Evolutionary conservation across 2,888 invertebrate genomes (phyloP), one percentile per base, ranked within the genome.

Genomic region (Drosophila neonasuta): DNA sequence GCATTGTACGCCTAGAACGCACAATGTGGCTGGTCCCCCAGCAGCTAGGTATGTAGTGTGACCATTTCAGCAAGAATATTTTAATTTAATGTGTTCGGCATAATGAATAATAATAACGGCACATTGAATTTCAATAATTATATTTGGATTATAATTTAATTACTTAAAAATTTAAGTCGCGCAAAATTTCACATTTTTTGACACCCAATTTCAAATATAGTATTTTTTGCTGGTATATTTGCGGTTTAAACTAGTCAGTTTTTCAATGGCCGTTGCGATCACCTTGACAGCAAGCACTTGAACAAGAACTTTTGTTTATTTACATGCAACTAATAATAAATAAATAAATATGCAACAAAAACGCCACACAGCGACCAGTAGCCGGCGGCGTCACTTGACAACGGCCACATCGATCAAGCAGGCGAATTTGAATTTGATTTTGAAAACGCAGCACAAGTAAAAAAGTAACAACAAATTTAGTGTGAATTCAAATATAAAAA

Each of bases 1-100:
- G 30, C 17, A 49, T 8, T 41, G 3, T 41, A 15, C 15, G 5
- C n/a, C 32, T 10, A 30, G 2, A 13, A 50, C 50, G 36, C 56
- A 71, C 24, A 24, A 24, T 24, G 15, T 5, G n/a, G 32, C 50
- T 9, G 50, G 65, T 29, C 58, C 58, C 41, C 50, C 49, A 71
- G 11, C 51, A 29, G 49, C 32, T 44, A 57, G 9, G 30, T 13
- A 24, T 2, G 15, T 11, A 41, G 15, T 15, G 39, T 15, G 39
- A 41, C 39, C 39, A 2, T 41, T 41, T 11, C 11, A 13, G 13
- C n/a, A 41, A 13, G 15, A 0, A 10, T 32, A 32, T 32, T 32
- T 32, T 32, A 10, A 32, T 24, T 24, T 24, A 24, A 24, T 24
- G 1, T 24, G 24, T 24, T 1, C 6, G 24, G 6, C 24, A 24